Evolutionary conservation across 1,140 invertebrate species (phyloP), one percentile per base, ranked within the genome.

Genomic region (Stegodyphus dumicola): DNA sequence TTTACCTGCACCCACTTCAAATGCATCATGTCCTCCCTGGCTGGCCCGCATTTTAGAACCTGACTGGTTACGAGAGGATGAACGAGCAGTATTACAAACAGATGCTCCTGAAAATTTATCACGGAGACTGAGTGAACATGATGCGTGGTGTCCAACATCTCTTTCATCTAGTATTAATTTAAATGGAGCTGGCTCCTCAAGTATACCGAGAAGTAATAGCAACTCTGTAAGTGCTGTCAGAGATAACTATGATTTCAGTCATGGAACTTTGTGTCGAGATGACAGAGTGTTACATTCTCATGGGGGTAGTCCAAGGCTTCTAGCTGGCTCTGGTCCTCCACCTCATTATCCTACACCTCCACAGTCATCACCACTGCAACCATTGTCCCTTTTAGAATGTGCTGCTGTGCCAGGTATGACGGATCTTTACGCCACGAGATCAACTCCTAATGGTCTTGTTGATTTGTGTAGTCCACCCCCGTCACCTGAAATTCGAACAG

Each of bases 271-370:
- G 56, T 33, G 33, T 33, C 33, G 33, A 33, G 33, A 33, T 33
- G 33, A 33, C 33, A 33, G 33, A 33, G 11, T 86, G 13, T 52
- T 70, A 13, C 70, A 86, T 54, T 56, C 71, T 49, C 71, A 74
- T 52, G 77, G 70, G 18, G 71, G 85, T 11, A 86, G 85, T 71
- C 85, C 85, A 69, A 86, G 85, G 69, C 69, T 80, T 17, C 48
- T 76, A 18, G 64, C 71, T 17, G 76, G 77, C 33, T 54, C 77
- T 79, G 85, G 85, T 79, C 77, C 85, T 60, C 85, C 85, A 76
- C 77, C 85, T 17, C 77, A 86, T n/a, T 86, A 86, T 69, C 85
- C 85, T 18, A 86, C 85, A 17, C 85, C 85, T 10, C 85, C 85
- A 48, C 85, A 86, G 70, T 86, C 85, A 13, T 86, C 85, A 5